Base-by-base conservation (phyloP, 2,797 vertebrate species). In the Sebastes reedi region DNA sequence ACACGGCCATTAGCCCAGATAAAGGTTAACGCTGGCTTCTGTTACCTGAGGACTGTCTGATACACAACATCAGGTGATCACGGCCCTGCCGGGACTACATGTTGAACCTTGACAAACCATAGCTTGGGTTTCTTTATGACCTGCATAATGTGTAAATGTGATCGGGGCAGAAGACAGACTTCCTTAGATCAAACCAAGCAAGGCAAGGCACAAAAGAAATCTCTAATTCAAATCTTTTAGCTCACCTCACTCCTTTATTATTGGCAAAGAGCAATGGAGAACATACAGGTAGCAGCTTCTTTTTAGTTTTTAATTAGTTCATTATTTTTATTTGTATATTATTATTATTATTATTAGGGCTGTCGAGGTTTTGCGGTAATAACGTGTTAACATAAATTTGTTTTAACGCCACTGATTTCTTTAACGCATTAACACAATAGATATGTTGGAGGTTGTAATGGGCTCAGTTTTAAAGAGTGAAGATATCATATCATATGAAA, bases 1-100 rank as follows among this genome's bases (percentile, higher is more conserved):
- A 42, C 22, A 54, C 14, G 20, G 36, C 25, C 50, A 56, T 64
- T 36, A 70, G 58, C 77, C n/a, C 2, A 75, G 39, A 82, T 70
- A 12, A 61, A 81, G 61, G 25, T 67, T 29, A 20, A 12, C 2
- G 1, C 14, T 32, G 16, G 30, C 25, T 11, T 42, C 22, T 58
- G 8, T 34, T 34, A 52, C 58, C 20, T 4, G 20, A 55, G 6
- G 34, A 58, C 58, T 52, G 3, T 59, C 13, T 29, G 46, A 55
- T n/a, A 16, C 32, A 25, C 67, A 69, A 25, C 14, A 36, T 50
- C 16, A 50, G 0, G 46, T 50, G 16, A 27, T 25, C 9, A 5
- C 22, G 0, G 6, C 24, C 24, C 29, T 67, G 20, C 18, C 5
- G 66, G 16, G 42, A 54, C 65, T 54, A 13, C 20, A 18, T 13